Conservation (phyloP, 1,140 invertebrate genomes). For the Drosophila navojoa region DNA sequence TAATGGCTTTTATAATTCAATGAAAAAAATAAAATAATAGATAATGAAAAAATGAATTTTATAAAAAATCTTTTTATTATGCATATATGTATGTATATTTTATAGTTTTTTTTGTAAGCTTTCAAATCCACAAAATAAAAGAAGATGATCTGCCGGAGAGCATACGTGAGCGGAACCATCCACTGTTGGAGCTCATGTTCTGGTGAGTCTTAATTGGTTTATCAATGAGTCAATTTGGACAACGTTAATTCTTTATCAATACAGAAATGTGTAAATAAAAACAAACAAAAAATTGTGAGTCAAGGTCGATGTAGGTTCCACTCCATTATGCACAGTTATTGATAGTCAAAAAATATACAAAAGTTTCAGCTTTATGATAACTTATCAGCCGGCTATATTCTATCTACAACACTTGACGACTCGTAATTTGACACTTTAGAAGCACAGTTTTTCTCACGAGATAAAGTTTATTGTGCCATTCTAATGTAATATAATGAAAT, state of each 20-base stretch:
- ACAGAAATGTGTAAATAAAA: neutral
- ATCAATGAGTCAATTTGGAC: conserved; percentile 20
- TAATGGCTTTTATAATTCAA: neutral
- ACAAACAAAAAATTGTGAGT: neutral
- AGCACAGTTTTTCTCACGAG: too few relatives aligned
- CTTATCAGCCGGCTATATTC: neutral
- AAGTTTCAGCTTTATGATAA: neutral
- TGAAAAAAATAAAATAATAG: neutral
- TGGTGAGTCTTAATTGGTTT: conserved; percentile 46
- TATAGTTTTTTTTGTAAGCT: too few relatives aligned
- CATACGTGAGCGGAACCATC: conserved; percentile 61
- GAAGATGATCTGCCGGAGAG: conserved; percentile 60
- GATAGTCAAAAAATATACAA: neutral
- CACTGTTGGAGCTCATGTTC: conserved; percentile 55
- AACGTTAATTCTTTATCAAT: neutral
- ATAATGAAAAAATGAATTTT: too few relatives aligned
- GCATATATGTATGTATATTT: too few relatives aligned
- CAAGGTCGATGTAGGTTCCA: neutral
- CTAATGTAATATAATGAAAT: too few relatives aligned
- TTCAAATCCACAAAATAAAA: conserved; percentile 38
- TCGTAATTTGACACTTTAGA: too few relatives aligned
- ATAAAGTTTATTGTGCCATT: too few relatives aligned
- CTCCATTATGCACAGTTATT: neutral
- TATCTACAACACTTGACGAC: too few relatives aligned
- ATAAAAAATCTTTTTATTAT: too few relatives aligned